Evolutionary conservation across 2,113 vertebrate genomes (phyloP), one percentile per base, ranked within the genome.

Genomic region (Callaeas wilsoni): DNA sequence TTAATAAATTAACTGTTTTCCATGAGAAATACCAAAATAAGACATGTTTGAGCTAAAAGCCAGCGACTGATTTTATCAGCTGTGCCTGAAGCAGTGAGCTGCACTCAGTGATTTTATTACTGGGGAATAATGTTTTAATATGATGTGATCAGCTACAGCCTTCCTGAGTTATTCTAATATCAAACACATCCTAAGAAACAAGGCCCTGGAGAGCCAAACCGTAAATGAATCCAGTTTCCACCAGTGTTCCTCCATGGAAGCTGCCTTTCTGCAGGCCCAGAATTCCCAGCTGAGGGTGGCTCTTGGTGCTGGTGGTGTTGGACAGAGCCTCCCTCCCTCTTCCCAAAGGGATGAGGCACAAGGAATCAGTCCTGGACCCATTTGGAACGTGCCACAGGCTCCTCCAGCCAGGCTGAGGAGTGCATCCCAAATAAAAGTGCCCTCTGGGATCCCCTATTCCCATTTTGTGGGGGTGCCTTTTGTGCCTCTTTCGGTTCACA

Each of bases 31-130:
- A 64, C 4, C 53, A 30, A 79, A 89, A 87, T 29, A 71, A 71
- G 59, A 20, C 17, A 16, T 0, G 0, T 76, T 56, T n/a, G 22
- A 60, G 46, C 62, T 44, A n/a, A 39, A 76, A 78, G 7, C 2
- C 79, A 25, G n/a, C 0, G 6, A 23, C 7, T 52, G 37, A 71
- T 89, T 87, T 78, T 27, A 57, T n/a, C 57, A 78, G 50, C 57
- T 47, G 44, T 25, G 56, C 49, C 78, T 19, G 46, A 41, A 91
- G 81, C 69, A 50, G 47, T 14, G 52, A 70, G 62, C 23, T 41
- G n/a, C 56, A 44, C 81, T 52, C 60, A 1, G 27, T 8, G 49
- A 41, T 81, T 86, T 68, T 60, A 52, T 81, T 50, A 39, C 19
- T 5, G 37, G n/a, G 50, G 53, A 81, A 70, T 17, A 16, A 30